A percentile compares a stretch with the other conserved stretches of the same genome.
phyloP scores from a whole-genome alignment of 2,888 invertebrate species.

The Cephus runcator region DNA sequence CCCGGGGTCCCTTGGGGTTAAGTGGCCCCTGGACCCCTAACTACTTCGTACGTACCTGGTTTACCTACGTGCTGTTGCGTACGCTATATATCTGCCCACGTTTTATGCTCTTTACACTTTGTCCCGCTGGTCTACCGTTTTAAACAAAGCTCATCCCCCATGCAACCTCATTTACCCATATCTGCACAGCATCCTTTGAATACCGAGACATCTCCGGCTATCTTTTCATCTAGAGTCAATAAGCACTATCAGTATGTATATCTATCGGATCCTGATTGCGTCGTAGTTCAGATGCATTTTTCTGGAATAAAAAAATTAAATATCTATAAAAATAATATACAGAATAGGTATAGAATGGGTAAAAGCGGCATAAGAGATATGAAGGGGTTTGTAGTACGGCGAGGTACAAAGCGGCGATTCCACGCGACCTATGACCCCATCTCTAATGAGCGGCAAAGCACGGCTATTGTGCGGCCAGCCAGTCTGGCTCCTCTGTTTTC shows the following conservation, averaged over 20 bases:
- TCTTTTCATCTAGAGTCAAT: background rate
- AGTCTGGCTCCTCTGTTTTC: slow-evolving; percentile 30
- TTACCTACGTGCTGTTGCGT: background rate
- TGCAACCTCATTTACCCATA: background rate
- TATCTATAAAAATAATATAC: background rate
- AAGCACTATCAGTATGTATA: background rate
- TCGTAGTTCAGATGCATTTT: background rate
- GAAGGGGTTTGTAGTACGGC: background rate
- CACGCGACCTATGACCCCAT: slow-evolving; percentile 50
- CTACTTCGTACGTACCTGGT: background rate
- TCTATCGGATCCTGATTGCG: background rate
- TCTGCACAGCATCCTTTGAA: background rate
- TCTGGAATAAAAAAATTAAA: background rate
- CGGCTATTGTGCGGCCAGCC: slow-evolving; percentile 50
- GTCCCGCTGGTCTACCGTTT: background rate
- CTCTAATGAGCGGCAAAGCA: slow-evolving; percentile 58
- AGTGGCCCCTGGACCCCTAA: slow-evolving; percentile 50
- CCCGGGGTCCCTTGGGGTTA: slow-evolving; percentile 59
- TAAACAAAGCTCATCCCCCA: background rate
- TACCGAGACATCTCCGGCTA: background rate
- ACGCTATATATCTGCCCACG: background rate
- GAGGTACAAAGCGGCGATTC: slow-evolving; percentile 46
- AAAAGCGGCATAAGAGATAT: background rate
- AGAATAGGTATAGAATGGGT: background rate
- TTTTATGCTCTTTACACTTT: background rate